These are phyloP conservation scores for Lophotriccus pileatus DNA, from an alignment of 2,797 vertebrate genomes.

Conservation along the genomic window DNA sequence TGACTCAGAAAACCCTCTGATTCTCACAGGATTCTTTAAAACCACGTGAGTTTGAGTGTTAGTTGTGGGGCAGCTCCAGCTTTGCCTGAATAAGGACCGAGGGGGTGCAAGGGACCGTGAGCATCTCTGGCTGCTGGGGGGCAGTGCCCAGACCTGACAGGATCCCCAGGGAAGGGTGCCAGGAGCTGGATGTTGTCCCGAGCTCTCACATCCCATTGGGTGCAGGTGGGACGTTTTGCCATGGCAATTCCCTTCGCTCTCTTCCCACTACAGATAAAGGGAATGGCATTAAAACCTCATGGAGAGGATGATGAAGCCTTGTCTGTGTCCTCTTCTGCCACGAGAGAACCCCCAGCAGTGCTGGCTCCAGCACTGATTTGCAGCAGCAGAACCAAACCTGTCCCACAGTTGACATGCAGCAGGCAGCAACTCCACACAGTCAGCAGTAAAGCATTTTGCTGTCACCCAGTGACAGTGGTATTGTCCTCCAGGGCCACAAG, in stretches of 20 bases:
- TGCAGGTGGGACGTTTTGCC: not conserved
- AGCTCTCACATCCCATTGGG: rapidly evolving
- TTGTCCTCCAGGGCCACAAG: not conserved
- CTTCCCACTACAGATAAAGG: not conserved
- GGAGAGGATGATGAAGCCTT: not conserved
- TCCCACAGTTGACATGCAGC: not conserved
- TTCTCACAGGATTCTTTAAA: not conserved
- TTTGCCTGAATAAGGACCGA: not conserved
- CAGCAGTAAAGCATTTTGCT: not conserved
- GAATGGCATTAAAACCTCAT: not conserved
- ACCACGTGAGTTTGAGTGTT: not conserved
- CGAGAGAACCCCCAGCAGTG: not conserved
- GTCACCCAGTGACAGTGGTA: not conserved
- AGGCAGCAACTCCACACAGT: not conserved
- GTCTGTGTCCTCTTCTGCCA: not conserved
- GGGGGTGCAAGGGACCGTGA: not conserved
- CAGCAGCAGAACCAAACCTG: not conserved
- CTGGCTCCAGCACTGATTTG: not conserved
- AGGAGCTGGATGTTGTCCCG: rapidly evolving
- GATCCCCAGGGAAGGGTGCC: rapidly evolving
- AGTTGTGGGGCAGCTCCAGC: not conserved
- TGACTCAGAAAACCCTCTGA: slow-evolving; percentile 27
- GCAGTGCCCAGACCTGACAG: rapidly evolving
- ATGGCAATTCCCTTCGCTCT: rapidly evolving
- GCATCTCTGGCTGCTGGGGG: not conserved